Percentiles rank a stretch among this genome's conserved stretches.
Evolutionary conservation across 1,140 invertebrate genomes (phyloP).

Genomic region (Oedothorax gibbosus): DNA sequence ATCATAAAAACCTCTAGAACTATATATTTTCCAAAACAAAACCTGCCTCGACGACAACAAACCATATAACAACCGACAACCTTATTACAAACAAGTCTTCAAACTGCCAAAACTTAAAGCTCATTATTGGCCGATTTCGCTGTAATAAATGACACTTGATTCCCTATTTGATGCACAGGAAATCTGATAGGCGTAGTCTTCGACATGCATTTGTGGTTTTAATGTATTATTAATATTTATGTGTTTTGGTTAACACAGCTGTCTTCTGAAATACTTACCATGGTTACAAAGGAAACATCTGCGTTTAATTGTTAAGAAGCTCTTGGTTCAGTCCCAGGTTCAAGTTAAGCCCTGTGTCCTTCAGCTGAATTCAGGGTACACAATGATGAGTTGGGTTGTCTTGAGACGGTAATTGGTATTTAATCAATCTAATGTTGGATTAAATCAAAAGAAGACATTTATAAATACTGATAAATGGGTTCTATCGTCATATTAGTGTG

Average conservation of each 20-base stretch:
- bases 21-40: no score
- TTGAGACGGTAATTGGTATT: neutral
- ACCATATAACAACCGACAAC: no score
- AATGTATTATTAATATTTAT: slow-evolving; percentile 54
- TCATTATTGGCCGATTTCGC: slow-evolving; percentile 39
- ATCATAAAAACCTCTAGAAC: no score
- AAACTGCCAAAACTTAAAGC: slow-evolving; percentile 30
- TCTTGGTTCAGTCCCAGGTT: neutral
- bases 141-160: slow-evolving; percentile 48
- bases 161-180: slow-evolving; percentile 15
- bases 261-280: slow-evolving; percentile 7
- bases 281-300: slow-evolving; percentile 16
- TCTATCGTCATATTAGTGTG: no score
- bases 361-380: neutral
- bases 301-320: slow-evolving; percentile 22
- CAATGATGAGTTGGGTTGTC: slow-evolving; percentile 10
- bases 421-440: no score
- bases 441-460: no score
- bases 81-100: slow-evolving; percentile 44
- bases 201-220: slow-evolving; percentile 20
- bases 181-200: slow-evolving; percentile 35
- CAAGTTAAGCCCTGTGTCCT: neutral
- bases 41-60: no score
- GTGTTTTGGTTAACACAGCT: slow-evolving; percentile 12
- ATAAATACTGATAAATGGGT: no score